These are phyloP conservation scores for Vireo altiloquus DNA, from an alignment of 2,113 vertebrate species.

Conservation along the genomic window DNA sequence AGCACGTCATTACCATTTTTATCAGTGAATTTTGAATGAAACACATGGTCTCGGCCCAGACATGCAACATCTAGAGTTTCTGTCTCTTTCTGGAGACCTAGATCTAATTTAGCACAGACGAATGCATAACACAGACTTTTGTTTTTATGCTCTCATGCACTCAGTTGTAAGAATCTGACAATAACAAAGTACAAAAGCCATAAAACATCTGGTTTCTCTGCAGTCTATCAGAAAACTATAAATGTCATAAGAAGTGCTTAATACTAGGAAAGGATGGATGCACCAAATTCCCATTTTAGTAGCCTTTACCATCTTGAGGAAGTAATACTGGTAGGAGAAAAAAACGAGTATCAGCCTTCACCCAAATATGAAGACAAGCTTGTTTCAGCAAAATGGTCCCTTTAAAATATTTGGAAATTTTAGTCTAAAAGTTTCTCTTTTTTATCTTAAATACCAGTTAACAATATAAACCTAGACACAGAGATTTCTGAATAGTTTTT, in stretches of 20 bases:
- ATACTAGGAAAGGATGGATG: neutral
- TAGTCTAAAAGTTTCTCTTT: neutral
- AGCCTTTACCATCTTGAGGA: neutral
- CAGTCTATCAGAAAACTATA: conserved; percentile 34
- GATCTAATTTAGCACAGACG: conserved; percentile 37
- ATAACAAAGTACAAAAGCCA: neutral
- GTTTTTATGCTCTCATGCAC: neutral
- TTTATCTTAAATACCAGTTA: neutral
- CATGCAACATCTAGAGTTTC: conserved; percentile 12
- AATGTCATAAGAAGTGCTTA: conserved; percentile 28
- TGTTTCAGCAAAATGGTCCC: neutral
- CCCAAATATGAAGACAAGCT: neutral
- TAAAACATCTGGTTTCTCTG: conserved; percentile 58
- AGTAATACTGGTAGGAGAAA: neutral
- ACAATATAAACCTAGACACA: neutral
- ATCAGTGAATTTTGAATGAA: conserved; percentile 32
- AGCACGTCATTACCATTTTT: neutral
- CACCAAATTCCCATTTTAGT: neutral
- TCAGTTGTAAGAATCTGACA: conserved; percentile 42
- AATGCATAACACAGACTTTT: neutral
- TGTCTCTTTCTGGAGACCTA: conserved; percentile 24
- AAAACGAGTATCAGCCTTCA: neutral
- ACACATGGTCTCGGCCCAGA: neutral
- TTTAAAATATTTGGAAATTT: neutral
- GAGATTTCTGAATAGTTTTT: accelerated